Evolutionary conservation across 2,113 vertebrate species (phyloP), one percentile per base, ranked within the genome.

Genomic region (Heterotis niloticus): DNA sequence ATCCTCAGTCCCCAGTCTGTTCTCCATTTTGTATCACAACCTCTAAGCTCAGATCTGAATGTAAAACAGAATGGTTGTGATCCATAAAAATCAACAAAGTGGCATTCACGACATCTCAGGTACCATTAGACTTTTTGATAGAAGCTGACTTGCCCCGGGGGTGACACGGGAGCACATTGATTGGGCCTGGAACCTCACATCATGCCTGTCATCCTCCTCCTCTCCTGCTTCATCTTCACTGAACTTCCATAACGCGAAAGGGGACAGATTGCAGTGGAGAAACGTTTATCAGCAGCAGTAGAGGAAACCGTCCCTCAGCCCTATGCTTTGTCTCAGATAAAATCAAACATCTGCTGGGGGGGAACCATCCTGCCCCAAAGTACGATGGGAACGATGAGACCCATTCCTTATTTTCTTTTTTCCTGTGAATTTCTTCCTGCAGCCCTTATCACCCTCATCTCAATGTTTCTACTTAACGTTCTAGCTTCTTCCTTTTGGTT

Each of bases 401-500:
- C 23, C 1, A 10, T 56, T 66, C 64, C 5, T 11, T 18, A 65
- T 51, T 28, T 14, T 54, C 76, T 81, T 82, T 82, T 78, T 84
- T 82, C 82, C 83, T 2, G 34, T 44, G 34, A 44, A 7, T 44
- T 44, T 44, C 34, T 44, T 44, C 34, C 75, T 79, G 28, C 13
- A 29, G 77, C 78, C 79, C 0, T 62, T 34, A 76, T 73, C 84
- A 84, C 65, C 84, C 86, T 81, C 83, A 84, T 79, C 78, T 66
- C 81, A 5, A 10, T 52, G 18, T 26, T 73, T 44, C n/a, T n/a
- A n/a, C n/a, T n/a, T n/a, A n/a, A n/a, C 44, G 44, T 69, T 64
- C 73, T n/a, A 76, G n/a, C 52, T 34, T 68, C 51, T 54, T 81
- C 79, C 70, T 71, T 81, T 80, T 65, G 0, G 16, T 65, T 81